phyloP scores from a whole-genome alignment of 2,797 vertebrate genomes.

The Parauchenoglanis punctatus region DNA sequence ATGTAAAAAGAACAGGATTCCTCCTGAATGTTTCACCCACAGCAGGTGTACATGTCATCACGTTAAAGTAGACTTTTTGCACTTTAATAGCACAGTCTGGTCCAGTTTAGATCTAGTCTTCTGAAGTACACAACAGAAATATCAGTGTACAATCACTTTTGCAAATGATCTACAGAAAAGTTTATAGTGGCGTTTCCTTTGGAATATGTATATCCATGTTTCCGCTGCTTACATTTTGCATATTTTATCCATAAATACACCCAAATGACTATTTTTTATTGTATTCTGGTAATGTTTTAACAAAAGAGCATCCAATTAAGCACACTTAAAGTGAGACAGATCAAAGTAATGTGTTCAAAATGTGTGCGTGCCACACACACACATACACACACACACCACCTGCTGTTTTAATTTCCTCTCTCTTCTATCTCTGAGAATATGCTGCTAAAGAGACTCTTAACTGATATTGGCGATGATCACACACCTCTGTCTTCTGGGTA shows the following conservation, averaged over 20 bases:
- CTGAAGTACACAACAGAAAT: background rate
- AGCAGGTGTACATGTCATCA: background rate
- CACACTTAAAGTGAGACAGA: conserved; percentile 13
- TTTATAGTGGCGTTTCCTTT: too few species aligned
- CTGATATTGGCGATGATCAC: conserved; percentile 61
- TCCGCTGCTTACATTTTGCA: background rate
- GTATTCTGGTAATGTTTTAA: background rate
- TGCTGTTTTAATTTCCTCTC: conserved; percentile 73
- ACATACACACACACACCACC: conserved; percentile 56
- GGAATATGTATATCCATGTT: background rate
- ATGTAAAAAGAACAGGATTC: background rate
- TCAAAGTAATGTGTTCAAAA: conserved; percentile 48
- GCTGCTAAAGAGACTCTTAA: conserved; percentile 71
- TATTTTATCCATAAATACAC: background rate
- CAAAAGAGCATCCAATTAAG: conserved; percentile 47
- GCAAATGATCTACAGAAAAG: background rate
- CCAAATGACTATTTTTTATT: conserved; percentile 8
- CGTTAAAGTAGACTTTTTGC: background rate
- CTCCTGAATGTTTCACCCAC: background rate
- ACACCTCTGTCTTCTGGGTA: background rate
- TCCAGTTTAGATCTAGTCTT: background rate
- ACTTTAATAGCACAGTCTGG: background rate
- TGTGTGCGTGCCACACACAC: background rate
- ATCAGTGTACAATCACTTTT: background rate
- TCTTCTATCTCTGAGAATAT: conserved; percentile 67